Conservation (phyloP, 2,888 invertebrate genomes). For the Ochropleura plecta region DNA sequence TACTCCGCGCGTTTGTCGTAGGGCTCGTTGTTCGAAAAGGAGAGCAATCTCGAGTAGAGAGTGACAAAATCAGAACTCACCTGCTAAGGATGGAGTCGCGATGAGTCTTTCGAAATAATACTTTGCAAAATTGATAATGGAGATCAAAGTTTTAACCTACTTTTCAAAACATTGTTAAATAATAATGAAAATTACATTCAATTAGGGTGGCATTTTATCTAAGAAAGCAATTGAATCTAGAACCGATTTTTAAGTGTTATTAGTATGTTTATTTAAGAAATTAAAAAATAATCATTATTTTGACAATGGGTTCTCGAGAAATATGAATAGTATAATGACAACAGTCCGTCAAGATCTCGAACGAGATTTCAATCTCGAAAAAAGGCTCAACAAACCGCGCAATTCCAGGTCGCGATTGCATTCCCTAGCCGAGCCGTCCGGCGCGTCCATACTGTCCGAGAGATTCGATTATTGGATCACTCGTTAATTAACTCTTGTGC, state of each 20-base stretch:
- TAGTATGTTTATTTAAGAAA: neutral
- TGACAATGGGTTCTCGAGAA: neutral
- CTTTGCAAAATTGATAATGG: neutral
- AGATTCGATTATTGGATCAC: constrained; percentile 68
- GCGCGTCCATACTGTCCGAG: constrained; percentile 33
- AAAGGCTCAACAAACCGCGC: neutral
- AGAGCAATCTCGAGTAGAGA: neutral
- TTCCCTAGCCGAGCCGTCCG: constrained; percentile 13
- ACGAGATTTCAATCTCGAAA: neutral
- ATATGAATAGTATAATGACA: neutral
- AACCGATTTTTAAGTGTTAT: neutral
- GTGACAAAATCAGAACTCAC: neutral
- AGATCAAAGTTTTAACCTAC: neutral
- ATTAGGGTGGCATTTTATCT: neutral
- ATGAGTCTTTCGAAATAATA: neutral
- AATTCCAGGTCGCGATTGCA: neutral
- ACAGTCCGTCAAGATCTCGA: neutral
- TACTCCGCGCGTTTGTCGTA: too few species aligned
- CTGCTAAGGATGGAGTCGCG: neutral
- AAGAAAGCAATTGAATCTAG: neutral
- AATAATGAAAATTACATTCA: neutral
- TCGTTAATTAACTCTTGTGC: constrained; percentile 69
- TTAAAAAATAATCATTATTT: neutral
- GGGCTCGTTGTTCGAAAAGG: neutral
- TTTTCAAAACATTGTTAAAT: neutral